Base-by-base conservation (phyloP, 2,888 invertebrate genomes). In the Melieria picta region DNA sequence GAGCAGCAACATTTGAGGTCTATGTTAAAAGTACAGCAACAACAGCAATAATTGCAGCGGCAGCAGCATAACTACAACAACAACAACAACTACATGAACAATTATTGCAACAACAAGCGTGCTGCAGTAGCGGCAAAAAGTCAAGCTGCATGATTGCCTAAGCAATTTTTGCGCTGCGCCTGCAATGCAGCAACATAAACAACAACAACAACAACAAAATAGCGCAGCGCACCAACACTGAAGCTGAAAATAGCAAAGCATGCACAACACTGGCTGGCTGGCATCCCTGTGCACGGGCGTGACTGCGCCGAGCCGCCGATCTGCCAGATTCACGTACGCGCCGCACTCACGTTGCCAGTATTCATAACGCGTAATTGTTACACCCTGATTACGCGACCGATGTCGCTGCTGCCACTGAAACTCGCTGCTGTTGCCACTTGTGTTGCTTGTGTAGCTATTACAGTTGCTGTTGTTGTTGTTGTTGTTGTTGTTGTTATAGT, bases 331-430 rank as follows among this genome's bases (percentile, higher is more conserved):
- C 30, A 30, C 30, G 30, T 30, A 30, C 30, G 30, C 30, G 30
- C 30, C 30, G 30, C 30, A 30, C 30, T 30, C 30, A 30, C 30
- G 30, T 30, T 30, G 30, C 30, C 30, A 30, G 30, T 52, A 81
- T 80, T 82, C 79, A 79, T 80, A 79, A 81, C 83, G 83, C 83
- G 81, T 83, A 82, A 83, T 83, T 82, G 83, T 77, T 83, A 83
- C 84, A 83, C 81, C 82, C 83, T 83, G 82, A 83, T 83, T 83
- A 83, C 83, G 83, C 83, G 82, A 82, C 78, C 78, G n/a, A 60
- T 30, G 61, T 5, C 60, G 62, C 30, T 56, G 62, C 55, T 30
- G 45, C 43, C 5, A 30, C 43, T 52, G 9, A 6, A 62, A 45
- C 30, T 58, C 30, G 48, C 72, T 71, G 62, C 13, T 71, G 67